phyloP scores from a whole-genome alignment of 2,113 vertebrate genomes.

The Cettia cetti region DNA sequence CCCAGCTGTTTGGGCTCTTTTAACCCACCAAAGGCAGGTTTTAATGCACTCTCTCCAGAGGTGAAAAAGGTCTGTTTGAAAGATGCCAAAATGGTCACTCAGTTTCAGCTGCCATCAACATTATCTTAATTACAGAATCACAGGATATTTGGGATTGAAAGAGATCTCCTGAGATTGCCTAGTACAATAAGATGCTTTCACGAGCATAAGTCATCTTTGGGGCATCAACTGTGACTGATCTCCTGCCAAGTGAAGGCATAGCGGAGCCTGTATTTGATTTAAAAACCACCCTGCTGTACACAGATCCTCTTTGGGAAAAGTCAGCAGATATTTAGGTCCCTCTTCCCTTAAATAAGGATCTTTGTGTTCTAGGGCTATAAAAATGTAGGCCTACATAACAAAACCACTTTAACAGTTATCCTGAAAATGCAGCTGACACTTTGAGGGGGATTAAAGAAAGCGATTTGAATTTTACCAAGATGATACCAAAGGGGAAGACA shows the following conservation, averaged over 20 bases:
- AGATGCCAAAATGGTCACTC: neutral
- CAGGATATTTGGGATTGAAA: neutral
- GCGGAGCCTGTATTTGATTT: neutral
- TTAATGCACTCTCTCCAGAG: neutral
- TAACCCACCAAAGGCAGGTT: neutral
- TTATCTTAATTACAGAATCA: neutral
- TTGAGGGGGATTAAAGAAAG: neutral
- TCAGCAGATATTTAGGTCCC: neutral
- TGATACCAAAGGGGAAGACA: neutral
- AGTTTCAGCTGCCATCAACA: neutral
- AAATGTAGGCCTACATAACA: neutral
- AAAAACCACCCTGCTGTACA: neutral
- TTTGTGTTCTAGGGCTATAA: neutral
- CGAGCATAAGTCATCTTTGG: neutral
- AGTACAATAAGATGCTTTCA: neutral
- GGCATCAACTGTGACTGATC: neutral
- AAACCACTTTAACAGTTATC: neutral
- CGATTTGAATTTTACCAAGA: neutral
- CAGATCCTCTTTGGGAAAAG: neutral
- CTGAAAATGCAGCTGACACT: neutral
- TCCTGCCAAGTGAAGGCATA: neutral
- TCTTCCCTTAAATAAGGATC: neutral
- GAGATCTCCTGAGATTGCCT: neutral
- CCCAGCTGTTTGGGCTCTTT: neutral
- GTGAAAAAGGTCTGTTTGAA: neutral